Evolutionary conservation across 2,113 vertebrate species (phyloP), one percentile per base, ranked within the genome.

Genomic region (Symphodus melops): DNA sequence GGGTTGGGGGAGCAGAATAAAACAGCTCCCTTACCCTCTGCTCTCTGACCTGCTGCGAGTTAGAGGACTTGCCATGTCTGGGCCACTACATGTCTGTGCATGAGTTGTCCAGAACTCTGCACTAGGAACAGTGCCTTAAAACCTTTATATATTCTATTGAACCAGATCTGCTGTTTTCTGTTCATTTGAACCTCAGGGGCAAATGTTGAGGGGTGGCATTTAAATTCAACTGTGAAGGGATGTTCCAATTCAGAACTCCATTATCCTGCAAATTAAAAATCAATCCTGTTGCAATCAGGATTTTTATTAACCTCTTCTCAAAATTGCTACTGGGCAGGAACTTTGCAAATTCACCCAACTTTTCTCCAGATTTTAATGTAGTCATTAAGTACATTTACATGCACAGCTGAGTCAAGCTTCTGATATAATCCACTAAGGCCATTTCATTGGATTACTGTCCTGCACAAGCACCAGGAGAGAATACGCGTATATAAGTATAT

Each of bases 31-130:
- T 90, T 80, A 84, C 79, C 85, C 81, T 79, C 36, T 87, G 86
- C 77, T 84, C 91, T 81, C 72, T 91, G 90, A 90, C 90, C 89
- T 83, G 75, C 81, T 71, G 64, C 21, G 13, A 63, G 68, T 69
- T 81, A 78, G 55, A 39, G 70, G 58, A 72, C 67, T 56, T 1
- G 25, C 65, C 56, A 46, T 72, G 79, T 88, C 86, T 84, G 81
- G 76, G 41, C 80, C 70, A 80, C 68, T 62, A 0, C 51, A 54
- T 44, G 72, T 46, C 65, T n/a, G 20, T 19, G 23, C 54, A 52
- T 17, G 76, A 85, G 37, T 64, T 14, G 19, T 62, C 21, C 44
- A 55, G 39, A n/a, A 58, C 28, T 42, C 37, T 13, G 14, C 19
- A 49, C 46, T 11, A 44, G 39, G 9, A 53, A 33, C 4, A 33